Conservation (phyloP, 2,113 vertebrate genomes). For the Phycodurus eques region DNA sequence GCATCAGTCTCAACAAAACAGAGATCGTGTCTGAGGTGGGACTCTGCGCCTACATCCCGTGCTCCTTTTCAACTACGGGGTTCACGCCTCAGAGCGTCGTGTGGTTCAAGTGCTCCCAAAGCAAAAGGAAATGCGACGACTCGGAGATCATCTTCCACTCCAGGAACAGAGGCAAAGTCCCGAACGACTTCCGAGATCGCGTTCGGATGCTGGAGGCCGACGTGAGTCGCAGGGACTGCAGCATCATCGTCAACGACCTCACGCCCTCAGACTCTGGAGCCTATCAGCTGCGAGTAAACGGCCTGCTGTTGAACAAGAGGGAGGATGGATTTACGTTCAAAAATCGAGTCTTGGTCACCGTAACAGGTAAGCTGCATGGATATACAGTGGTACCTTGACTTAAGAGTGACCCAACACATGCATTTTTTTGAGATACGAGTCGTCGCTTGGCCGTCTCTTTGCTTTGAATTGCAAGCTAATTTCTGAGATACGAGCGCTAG, state of each 20-base stretch:
- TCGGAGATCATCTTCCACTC: constrained; percentile 25
- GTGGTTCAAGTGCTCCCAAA: constrained; percentile 47
- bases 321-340: neutral
- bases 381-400: too few relatives aligned
- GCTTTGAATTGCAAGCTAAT: too few relatives aligned
- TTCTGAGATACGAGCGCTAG: too few relatives aligned
- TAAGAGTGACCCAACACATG: too few relatives aligned
- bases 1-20: neutral
- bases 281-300: constrained; percentile 41
- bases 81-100: neutral
- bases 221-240: constrained; percentile 26
- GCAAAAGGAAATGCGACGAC: accelerated
- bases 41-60: constrained; percentile 52
- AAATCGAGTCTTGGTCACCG: neutral
- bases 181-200: constrained; percentile 7
- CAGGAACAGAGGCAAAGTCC: neutral
- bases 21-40: constrained; percentile 38
- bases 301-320: accelerated
- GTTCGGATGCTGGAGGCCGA: constrained; percentile 38
- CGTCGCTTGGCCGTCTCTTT: too few relatives aligned
- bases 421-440: too few relatives aligned
- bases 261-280: constrained; percentile 39
- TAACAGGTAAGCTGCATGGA: constrained; percentile 33
- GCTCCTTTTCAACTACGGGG: neutral
- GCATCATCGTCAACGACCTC: constrained; percentile 50